phyloP scores from a whole-genome alignment of 2,797 vertebrate genomes.

The Labroides dimidiatus region DNA sequence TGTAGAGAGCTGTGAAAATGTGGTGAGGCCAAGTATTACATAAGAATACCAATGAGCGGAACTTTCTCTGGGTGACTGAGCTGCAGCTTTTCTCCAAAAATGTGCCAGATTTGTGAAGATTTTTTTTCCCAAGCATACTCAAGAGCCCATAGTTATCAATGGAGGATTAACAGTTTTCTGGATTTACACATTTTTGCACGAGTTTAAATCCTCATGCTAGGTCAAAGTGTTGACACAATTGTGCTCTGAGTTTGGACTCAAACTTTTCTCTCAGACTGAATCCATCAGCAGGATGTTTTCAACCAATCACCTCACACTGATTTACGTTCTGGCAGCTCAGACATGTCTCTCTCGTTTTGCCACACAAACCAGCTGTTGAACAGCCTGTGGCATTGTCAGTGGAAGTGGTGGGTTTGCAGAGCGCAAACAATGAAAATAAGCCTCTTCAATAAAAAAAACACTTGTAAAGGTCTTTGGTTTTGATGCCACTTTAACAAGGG shows the following conservation, averaged over 20 bases:
- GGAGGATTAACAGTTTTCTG: background rate
- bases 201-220: background rate
- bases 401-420: conserved; percentile 55
- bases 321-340: conserved; percentile 44
- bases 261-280: conserved; percentile 15
- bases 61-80: conserved; percentile 20
- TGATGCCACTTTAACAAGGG: conserved; percentile 51
- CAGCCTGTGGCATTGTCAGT: conserved; percentile 53
- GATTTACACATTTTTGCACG: background rate
- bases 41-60: conserved; percentile 15
- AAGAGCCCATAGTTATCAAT: background rate
- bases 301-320: conserved; percentile 32
- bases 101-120: conserved; percentile 8
- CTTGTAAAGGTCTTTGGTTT: conserved; percentile 53
- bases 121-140: background rate
- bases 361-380: conserved; percentile 52
- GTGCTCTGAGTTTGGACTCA: background rate
- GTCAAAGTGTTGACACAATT: background rate
- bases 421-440: conserved; percentile 66
- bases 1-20: conserved; percentile 15
- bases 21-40: conserved; percentile 23
- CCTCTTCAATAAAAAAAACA: conserved; percentile 52
- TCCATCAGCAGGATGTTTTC: conserved; percentile 42
- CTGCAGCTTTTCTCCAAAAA: conserved; percentile 12
- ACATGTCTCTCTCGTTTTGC: conserved; percentile 48